Conservation (phyloP, 1,140 invertebrate genomes). For the Schmidtea mediterranea region DNA sequence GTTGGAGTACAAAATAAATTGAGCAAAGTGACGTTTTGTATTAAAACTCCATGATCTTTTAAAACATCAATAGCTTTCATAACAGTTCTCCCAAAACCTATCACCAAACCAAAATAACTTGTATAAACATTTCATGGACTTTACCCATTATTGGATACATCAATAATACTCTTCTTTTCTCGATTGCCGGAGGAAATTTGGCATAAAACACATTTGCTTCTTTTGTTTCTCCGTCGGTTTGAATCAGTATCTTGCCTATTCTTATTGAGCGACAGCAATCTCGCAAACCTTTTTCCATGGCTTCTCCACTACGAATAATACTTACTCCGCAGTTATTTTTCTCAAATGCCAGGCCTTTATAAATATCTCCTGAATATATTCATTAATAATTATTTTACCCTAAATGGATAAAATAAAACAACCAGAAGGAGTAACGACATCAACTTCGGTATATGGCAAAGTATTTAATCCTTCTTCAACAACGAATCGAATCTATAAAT, state of each 20-base stretch:
- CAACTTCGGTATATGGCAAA: slow-evolving; percentile 59
- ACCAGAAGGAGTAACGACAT: slow-evolving; percentile 69
- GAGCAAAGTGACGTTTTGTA: slow-evolving; percentile 71
- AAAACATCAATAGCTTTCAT: slow-evolving; percentile 68
- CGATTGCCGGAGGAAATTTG: slow-evolving; percentile 80
- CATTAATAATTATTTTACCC: slow-evolving; percentile 4
- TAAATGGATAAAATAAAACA: slow-evolving; percentile 3
- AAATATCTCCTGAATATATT: slow-evolving; percentile 34
- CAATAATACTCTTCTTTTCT: slow-evolving; percentile 55
- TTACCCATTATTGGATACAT: slow-evolving; percentile 93
- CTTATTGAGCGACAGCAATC: slow-evolving; percentile 84
- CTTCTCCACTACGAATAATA: slow-evolving; percentile 65
- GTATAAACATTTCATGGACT: slow-evolving; percentile 12
- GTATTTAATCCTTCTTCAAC: slow-evolving; percentile 95
- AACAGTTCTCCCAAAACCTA: slow-evolving; percentile 66
- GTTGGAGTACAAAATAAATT: slow-evolving; percentile 79
- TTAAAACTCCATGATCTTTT: slow-evolving; percentile 63
- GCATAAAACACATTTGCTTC: slow-evolving; percentile 72
- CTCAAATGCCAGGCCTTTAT: slow-evolving; percentile 66
- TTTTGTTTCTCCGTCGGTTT: slow-evolving; percentile 74
- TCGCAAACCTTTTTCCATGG: slow-evolving; percentile 79
- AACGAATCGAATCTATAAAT: slow-evolving; percentile 50
- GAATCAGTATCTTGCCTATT: slow-evolving; percentile 89
- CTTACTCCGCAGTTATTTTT: slow-evolving; percentile 95
- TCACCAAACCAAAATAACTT: slow-evolving; percentile 8